Evolutionary conservation across 2,888 invertebrate species (phyloP).

Genomic region (Cosmia pyralina): DNA sequence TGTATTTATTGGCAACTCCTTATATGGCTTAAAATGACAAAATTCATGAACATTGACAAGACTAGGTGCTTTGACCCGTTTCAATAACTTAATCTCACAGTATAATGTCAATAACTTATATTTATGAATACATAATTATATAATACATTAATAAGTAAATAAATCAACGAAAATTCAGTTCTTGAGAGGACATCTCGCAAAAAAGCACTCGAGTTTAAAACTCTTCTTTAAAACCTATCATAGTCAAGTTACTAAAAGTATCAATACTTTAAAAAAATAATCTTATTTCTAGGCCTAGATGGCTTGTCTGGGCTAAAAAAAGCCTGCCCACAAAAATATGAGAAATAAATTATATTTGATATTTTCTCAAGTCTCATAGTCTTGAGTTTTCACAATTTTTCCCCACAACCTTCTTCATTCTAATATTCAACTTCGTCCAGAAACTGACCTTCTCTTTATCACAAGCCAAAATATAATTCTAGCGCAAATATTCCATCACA

Average conservation of each 20-base stretch:
- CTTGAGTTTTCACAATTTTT: slow-evolving; percentile 26
- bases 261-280: slow-evolving; percentile 40
- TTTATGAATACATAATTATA: slow-evolving; percentile 14
- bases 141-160: not conserved
- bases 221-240: slow-evolving; percentile 43
- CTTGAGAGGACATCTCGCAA: slow-evolving; percentile 50
- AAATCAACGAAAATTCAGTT: slow-evolving; percentile 51
- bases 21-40: slow-evolving; percentile 14
- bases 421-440: slow-evolving; percentile 12
- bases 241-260: slow-evolving; percentile 21
- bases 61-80: not conserved
- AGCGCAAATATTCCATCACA: not conserved
- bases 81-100: slow-evolving; percentile 36
- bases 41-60: slow-evolving; percentile 2
- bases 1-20: slow-evolving; percentile 37
- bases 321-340: slow-evolving; percentile 9
- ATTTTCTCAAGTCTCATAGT: slow-evolving; percentile 40
- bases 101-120: slow-evolving; percentile 21
- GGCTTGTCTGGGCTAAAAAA: slow-evolving; percentile 12
- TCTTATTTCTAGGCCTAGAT: slow-evolving; percentile 39
- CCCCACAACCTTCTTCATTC: slow-evolving; percentile 45
- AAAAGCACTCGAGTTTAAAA: slow-evolving; percentile 49
- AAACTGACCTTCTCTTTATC: slow-evolving; percentile 24
- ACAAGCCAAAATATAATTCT: slow-evolving; percentile 27
- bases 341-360: slow-evolving; percentile 34